These are phyloP conservation scores for Microplitis demolitor DNA, from an alignment of 1,140 invertebrate species.

Conservation along the genomic window DNA sequence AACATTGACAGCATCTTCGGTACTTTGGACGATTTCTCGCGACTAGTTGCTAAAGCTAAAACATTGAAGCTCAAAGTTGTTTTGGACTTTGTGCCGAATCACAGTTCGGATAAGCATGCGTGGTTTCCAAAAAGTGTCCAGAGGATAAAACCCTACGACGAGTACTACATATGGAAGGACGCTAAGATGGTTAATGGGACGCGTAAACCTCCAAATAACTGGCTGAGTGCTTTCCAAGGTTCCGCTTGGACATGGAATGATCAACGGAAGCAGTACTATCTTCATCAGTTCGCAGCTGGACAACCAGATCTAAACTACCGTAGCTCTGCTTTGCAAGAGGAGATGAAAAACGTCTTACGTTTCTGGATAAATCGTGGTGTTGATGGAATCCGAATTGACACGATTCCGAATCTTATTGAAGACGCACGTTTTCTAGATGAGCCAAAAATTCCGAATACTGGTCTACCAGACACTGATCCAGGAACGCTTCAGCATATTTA, in stretches of 20 bases:
- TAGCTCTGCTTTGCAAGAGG: slow-evolving; percentile 62
- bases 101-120: slow-evolving; percentile 70
- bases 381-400: slow-evolving; percentile 74
- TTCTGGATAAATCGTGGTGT: slow-evolving; percentile 73
- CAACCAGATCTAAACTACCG: slow-evolving; percentile 76
- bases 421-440: slow-evolving; percentile 64
- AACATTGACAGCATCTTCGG: slow-evolving; percentile 60
- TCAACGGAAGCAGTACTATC: slow-evolving; percentile 65
- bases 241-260: slow-evolving; percentile 66
- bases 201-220: slow-evolving; percentile 46
- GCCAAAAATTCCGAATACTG: slow-evolving; percentile 53
- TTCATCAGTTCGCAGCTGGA: slow-evolving; percentile 66
- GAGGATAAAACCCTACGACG: slow-evolving; percentile 64
- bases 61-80: slow-evolving; percentile 65
- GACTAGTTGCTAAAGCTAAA: slow-evolving; percentile 44
- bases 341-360: slow-evolving; percentile 65
- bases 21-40: slow-evolving; percentile 60
- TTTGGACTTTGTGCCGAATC: slow-evolving; percentile 78
- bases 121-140: slow-evolving; percentile 72
- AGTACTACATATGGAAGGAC: slow-evolving; percentile 75
- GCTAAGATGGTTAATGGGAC: slow-evolving; percentile 53
- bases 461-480: slow-evolving; percentile 57
- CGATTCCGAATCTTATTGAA: slow-evolving; percentile 67
- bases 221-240: slow-evolving; percentile 55
- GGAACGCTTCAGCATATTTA: slow-evolving; percentile 45